Percentiles rank a stretch among this genome's conserved stretches.
These are phyloP conservation scores for Drosophila malerkotliana DNA, from an alignment of 1,140 invertebrate genomes.

Conservation along the genomic window DNA sequence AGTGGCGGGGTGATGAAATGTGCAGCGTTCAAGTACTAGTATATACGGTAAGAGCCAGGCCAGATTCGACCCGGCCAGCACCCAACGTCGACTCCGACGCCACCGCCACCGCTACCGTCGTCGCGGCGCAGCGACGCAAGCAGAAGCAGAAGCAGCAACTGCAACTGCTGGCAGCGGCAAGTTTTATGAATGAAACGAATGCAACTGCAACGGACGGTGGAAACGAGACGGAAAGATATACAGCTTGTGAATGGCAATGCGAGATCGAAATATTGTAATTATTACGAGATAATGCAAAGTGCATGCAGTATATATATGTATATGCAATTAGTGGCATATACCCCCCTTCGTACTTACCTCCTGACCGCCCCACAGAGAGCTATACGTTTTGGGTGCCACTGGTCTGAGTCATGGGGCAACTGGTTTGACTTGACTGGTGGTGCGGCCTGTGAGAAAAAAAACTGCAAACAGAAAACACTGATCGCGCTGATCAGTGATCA, in stretches of 20 bases:
- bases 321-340: slow-evolving; percentile 78
- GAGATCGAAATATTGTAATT: slow-evolving; percentile 81
- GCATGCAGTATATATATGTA: slow-evolving; percentile 43
- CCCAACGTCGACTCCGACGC: background rate
- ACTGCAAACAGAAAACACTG: slow-evolving; percentile 11
- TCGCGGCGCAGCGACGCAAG: background rate
- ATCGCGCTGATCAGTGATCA: slow-evolving; percentile 9
- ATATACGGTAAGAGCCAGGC: slow-evolving; percentile 36
- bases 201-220: slow-evolving; percentile 29
- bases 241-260: slow-evolving; percentile 65
- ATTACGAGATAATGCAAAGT: slow-evolving; percentile 81
- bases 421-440: slow-evolving; percentile 73
- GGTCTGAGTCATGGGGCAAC: slow-evolving; percentile 73
- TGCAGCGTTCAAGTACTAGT: slow-evolving; percentile 11
- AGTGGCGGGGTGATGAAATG: slow-evolving; percentile 66
- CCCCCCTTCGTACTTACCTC: background rate
- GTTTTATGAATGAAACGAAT: slow-evolving; percentile 60
- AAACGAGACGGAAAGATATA: slow-evolving; percentile 15
- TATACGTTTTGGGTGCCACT: background rate
- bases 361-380: background rate
- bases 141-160: background rate
- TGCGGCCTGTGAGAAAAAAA: slow-evolving; percentile 48
- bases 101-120: background rate
- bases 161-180: slow-evolving; percentile 24
- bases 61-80: slow-evolving; percentile 16